These are phyloP conservation scores for Thymelicus sylvestris DNA, from an alignment of 2,888 invertebrate genomes.

Conservation along the genomic window DNA sequence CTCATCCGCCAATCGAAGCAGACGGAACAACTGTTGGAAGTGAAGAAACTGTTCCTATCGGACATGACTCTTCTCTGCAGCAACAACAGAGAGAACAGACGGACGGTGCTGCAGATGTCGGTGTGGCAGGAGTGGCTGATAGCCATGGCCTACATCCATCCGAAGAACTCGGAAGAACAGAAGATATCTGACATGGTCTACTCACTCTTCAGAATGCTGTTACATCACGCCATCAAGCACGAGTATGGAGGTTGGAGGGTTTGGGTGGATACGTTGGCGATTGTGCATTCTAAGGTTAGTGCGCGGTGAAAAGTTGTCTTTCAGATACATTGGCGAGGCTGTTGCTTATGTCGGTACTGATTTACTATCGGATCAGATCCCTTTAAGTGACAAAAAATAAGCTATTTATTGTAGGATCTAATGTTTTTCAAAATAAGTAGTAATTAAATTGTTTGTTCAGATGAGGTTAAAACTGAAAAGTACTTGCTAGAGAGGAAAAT, in stretches of 20 bases:
- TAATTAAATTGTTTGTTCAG: too few species aligned
- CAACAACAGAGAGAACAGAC: slow-evolving; percentile 97
- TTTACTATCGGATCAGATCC: too few species aligned
- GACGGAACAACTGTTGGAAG: slow-evolving; percentile 94
- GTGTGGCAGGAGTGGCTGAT: slow-evolving; percentile 99
- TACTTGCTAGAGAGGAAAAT: too few species aligned
- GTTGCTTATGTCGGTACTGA: too few species aligned
- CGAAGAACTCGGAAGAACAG: slow-evolving; percentile 96
- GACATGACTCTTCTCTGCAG: slow-evolving; percentile 99
- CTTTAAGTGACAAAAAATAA: too few species aligned
- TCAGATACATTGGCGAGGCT: too few species aligned
- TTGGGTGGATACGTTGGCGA: slow-evolving; percentile 99
- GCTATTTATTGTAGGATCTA: too few species aligned
- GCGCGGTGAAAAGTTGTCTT: neutral
- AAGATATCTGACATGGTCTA: slow-evolving; percentile 99
- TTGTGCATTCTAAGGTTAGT: slow-evolving; percentile 98
- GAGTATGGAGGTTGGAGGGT: slow-evolving; percentile 99
- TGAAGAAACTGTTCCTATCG: slow-evolving; percentile 97
- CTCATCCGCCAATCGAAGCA: slow-evolving; percentile 98
- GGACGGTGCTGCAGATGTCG: slow-evolving; percentile 99
- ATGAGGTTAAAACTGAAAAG: too few species aligned
- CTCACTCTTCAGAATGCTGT: slow-evolving; percentile 97
- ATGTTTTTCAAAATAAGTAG: too few species aligned
- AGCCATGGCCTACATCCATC: slow-evolving; percentile 99
- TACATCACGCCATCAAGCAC: slow-evolving; percentile 99